phyloP scores from a whole-genome alignment of 2,113 vertebrate genomes.

The rat (Rattus norvegicus) region DNA sequence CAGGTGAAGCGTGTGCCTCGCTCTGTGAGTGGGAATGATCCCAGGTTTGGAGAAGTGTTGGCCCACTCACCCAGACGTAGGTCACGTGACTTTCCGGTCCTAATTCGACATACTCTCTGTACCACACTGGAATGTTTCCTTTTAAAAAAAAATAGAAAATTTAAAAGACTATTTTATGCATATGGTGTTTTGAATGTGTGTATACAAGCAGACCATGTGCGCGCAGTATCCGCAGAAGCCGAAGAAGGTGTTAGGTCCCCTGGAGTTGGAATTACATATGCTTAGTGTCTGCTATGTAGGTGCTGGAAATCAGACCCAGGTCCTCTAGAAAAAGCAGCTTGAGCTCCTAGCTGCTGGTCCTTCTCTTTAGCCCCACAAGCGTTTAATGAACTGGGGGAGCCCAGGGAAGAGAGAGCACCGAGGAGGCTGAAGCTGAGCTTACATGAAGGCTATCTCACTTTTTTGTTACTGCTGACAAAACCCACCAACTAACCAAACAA shows the following conservation, averaged over 20 bases:
- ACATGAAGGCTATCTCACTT: fast-evolving
- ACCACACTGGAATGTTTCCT: background rate
- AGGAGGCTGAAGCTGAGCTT: background rate
- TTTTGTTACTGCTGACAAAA: background rate
- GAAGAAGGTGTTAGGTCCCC: background rate
- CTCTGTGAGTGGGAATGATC: background rate
- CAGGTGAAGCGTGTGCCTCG: background rate
- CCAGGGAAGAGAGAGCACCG: background rate
- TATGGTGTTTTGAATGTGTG: background rate
- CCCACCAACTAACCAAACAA: background rate
- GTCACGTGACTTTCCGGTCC: background rate
- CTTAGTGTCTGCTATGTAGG: background rate
- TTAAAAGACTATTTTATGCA: background rate
- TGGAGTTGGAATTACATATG: background rate
- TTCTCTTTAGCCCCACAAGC: background rate
- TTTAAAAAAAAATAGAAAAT: too few species aligned
- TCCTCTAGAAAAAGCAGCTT: background rate
- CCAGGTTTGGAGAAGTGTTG: background rate
- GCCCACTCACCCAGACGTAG: background rate
- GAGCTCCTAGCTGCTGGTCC: background rate
- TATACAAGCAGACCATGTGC: background rate
- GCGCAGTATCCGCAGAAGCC: background rate
- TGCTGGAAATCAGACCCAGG: background rate
- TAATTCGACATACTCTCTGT: background rate
- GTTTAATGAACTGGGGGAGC: background rate